Evolutionary conservation across 1,140 invertebrate species (phyloP), one percentile per base, ranked within the genome.

Genomic region (Drosophila fuyamai): DNA sequence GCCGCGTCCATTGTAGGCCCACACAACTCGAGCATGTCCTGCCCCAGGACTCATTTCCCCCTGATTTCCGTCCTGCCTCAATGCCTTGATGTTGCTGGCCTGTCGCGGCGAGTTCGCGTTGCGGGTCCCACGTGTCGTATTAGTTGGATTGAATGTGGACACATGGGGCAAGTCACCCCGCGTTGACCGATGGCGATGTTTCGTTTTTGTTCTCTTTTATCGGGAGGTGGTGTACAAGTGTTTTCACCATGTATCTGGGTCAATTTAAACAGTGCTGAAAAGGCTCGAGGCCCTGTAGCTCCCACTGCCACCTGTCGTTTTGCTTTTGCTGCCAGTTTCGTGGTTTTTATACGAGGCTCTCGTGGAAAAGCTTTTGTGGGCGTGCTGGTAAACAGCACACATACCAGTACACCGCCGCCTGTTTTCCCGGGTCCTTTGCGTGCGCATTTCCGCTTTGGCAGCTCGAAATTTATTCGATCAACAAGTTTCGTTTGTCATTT

Each of bases 401-500:
- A 35, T 38, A 56, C 46, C 10, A 18, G 18, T 5, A n/a, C 48
- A 14, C n/a, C 35, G 10, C 29, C 29, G 41, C 53, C 36, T 47
- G 38, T 54, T 57, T 53, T 60, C 41, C 65, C 51, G 53, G 78
- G 72, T 75, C 83, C 81, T 82, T 88, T 88, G 76, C 76, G 71
- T 72, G 79, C 80, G 61, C 84, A 89, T 89, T 89, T 88, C 83
- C 84, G 80, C 80, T 68, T 84, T 79, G 72, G 40, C 53, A 58
- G 76, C 79, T 89, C 63, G 81, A 66, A 89, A 80, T 74, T 84
- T 83, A 88, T 83, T 83, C 85, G 84, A 88, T 88, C 83, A 88
- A 88, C 83, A 88, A 88, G 83, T 88, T 80, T 89, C 76, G 72
- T 82, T 86, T 88, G 79, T 88, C 84, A 71, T 89, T 86, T 86